Evolutionary conservation across 2,888 invertebrate species (phyloP).

Genomic region (Aricia artaxerxes): DNA sequence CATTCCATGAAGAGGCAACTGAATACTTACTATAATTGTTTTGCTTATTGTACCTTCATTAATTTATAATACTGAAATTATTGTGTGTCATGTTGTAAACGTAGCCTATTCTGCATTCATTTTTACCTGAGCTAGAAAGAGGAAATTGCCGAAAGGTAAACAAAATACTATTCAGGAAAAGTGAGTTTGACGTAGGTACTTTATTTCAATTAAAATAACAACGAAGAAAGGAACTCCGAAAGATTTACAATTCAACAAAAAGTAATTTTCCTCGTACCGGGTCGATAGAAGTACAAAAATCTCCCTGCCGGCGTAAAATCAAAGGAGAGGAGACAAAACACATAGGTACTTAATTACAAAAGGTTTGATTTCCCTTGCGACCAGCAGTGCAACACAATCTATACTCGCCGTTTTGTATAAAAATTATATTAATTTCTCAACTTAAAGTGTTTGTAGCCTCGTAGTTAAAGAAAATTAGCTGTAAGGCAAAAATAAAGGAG

Average conservation of each 20-base stretch:
- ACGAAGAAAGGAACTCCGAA: not conserved
- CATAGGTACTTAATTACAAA: slow-evolving; percentile 56
- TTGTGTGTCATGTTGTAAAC: too few relatives aligned
- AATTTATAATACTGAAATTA: too few relatives aligned
- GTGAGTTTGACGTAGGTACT: not conserved
- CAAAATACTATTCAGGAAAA: not conserved
- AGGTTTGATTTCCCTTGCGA: slow-evolving; percentile 67
- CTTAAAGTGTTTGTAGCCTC: slow-evolving; percentile 32
- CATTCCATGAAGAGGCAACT: too few relatives aligned
- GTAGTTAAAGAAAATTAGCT: too few relatives aligned
- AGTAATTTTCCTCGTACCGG: slow-evolving; percentile 29
- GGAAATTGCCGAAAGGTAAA: not conserved
- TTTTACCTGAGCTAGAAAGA: not conserved
- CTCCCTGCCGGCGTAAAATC: slow-evolving; percentile 41
- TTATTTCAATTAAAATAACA: slow-evolving; percentile 2
- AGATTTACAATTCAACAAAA: not conserved
- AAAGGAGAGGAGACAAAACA: slow-evolving; percentile 52
- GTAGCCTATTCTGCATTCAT: too few relatives aligned
- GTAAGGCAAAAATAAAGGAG: too few relatives aligned
- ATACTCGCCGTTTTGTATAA: slow-evolving; percentile 40
- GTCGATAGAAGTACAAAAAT: not conserved
- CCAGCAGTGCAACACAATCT: slow-evolving; percentile 42
- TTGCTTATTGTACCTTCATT: too few relatives aligned
- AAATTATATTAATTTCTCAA: slow-evolving; percentile 46
- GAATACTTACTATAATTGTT: too few relatives aligned